These are phyloP conservation scores for Oophaga pumilio DNA, from an alignment of 2,113 vertebrate species.

Conservation along the genomic window DNA sequence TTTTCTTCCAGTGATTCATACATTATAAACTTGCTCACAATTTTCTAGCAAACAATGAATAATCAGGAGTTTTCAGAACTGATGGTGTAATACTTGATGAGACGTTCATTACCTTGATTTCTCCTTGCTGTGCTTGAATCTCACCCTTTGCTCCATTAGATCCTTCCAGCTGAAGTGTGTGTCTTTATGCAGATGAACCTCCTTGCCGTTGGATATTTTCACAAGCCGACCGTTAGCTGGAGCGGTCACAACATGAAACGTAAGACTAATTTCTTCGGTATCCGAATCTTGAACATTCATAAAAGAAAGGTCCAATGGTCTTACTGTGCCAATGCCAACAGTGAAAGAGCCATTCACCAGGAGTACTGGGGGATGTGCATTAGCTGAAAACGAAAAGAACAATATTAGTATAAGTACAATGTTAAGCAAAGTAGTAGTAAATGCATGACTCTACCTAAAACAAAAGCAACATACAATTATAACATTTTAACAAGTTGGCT, in stretches of 20 bases:
- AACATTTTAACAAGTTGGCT: no score
- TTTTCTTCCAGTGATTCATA: not conserved
- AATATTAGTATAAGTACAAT: not conserved
- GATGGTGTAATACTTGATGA: not conserved
- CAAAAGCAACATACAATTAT: no score
- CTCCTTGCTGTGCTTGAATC: constrained; percentile 76
- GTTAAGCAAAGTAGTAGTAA: no score
- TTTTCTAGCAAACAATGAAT: not conserved
- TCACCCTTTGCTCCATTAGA: constrained; percentile 72
- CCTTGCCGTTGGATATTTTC: constrained; percentile 60
- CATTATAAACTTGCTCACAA: not conserved
- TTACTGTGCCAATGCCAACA: constrained; percentile 77
- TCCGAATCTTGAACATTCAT: constrained; percentile 70
- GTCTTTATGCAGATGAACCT: constrained; percentile 67
- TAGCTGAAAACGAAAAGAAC: constrained; percentile 67
- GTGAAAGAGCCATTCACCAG: constrained; percentile 73
- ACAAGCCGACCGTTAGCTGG: constrained; percentile 81
- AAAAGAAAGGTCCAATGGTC: constrained; percentile 70
- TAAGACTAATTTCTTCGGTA: constrained; percentile 62
- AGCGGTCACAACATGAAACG: constrained; percentile 71
- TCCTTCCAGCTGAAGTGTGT: constrained; percentile 78
- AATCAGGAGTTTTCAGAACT: not conserved
- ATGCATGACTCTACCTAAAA: no score
- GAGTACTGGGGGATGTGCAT: constrained; percentile 67
- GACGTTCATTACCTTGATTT: constrained; percentile 77